Base-by-base conservation (phyloP, 2,888 invertebrate species). In the Acrobasis suavella region DNA sequence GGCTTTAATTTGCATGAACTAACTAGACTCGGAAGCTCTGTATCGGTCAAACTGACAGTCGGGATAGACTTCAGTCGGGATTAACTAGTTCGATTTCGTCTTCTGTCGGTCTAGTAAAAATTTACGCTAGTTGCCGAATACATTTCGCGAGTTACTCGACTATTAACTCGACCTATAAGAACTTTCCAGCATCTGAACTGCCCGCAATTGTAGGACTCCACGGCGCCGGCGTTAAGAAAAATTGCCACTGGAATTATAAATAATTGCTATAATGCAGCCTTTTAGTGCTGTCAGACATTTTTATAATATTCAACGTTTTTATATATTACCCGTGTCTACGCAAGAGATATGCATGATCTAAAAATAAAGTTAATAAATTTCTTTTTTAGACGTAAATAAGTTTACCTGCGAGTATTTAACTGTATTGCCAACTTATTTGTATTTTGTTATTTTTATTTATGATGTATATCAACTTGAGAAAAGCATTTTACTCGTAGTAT, bases 231-330 rank as follows among this genome's bases (percentile, higher is more conserved):
- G 63, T 66, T 64, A 66, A 67, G 73, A 73, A 73, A 72, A 78
- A 72, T 58, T 62, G 65, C 70, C 66, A 65, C 69, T 70, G 66
- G 72, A 72, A 75, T 76, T 73, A 73, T 75, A 73, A 75, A 67
- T 77, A 75, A 76, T 75, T 69, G 70, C 71, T 67, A 64, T 74
- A 72, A 72, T 72, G 64, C 64, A 38, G 56, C 64, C 65, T 69
- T 64, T 67, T 68, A 56, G 64, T 56, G 38, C 63, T 60, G 65
- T 64, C 61, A 67, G 70, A 62, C 60, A 66, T 69, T 72, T 74
- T 72, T 72, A 72, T 74, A 74, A 71, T 72, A 69, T 65, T 65
- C 50, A 46, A 60, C 42, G 62, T 63, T 65, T 46, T 71, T 69
- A 75, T 73, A 73, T 73, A 77, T 72, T 67, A 46, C 56, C 42